These are phyloP conservation scores for Himalopsyche anomala DNA, from an alignment of 2,888 invertebrate genomes.

Conservation along the genomic window DNA sequence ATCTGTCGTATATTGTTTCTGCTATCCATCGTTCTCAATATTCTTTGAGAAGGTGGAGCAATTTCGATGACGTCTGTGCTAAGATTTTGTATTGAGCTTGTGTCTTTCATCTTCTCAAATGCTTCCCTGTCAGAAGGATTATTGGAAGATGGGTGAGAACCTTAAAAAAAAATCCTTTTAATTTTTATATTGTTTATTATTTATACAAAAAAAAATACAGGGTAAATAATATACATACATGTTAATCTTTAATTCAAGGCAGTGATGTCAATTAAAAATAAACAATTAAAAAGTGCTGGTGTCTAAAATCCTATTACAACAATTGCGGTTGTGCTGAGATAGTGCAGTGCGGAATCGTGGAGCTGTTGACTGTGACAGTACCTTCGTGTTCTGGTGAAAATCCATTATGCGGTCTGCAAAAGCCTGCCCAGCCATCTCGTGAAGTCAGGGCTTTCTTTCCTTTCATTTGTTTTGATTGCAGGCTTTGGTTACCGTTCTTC, in stretches of 20 bases:
- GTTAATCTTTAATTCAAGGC: constrained; percentile 48
- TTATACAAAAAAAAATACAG: constrained; percentile 51
- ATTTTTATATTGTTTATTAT: constrained; percentile 57
- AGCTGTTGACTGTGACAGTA: constrained; percentile 61
- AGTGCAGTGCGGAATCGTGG: constrained; percentile 65
- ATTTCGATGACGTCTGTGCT: constrained; percentile 27
- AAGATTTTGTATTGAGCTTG: background rate
- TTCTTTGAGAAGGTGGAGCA: constrained; percentile 65
- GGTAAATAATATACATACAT: constrained; percentile 48
- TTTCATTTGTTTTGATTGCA: constrained; percentile 56
- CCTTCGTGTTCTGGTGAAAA: constrained; percentile 65
- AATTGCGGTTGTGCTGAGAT: constrained; percentile 63
- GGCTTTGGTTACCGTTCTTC: constrained; percentile 4
- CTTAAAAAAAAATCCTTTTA: constrained; percentile 64
- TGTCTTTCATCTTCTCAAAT: constrained; percentile 61
- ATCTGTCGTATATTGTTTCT: constrained; percentile 64
- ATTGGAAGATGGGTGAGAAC: constrained; percentile 65
- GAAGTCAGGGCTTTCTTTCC: constrained; percentile 65
- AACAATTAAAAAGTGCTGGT: constrained; percentile 56
- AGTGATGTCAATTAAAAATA: constrained; percentile 43
- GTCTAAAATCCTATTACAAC: constrained; percentile 55
- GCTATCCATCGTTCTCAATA: constrained; percentile 65
- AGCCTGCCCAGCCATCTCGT: constrained; percentile 66
- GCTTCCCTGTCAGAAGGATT: constrained; percentile 65
- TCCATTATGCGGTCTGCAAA: constrained; percentile 64